phyloP scores from a whole-genome alignment of 2,113 vertebrate genomes.

The Chionomys nivalis region DNA sequence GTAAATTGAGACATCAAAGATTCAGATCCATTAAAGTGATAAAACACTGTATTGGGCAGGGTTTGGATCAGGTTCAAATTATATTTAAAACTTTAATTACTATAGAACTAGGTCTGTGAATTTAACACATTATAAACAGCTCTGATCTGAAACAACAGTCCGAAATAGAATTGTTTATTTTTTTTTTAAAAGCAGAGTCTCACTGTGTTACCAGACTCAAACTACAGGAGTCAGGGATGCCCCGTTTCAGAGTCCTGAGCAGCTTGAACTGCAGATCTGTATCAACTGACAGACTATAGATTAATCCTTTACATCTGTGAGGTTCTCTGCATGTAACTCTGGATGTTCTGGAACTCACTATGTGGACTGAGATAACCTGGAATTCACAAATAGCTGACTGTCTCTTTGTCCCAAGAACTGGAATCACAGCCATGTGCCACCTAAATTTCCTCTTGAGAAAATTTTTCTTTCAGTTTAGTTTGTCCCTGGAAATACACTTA shows the following conservation, averaged over 20 bases:
- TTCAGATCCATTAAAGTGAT: not conserved
- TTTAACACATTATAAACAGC: rapidly evolving
- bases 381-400: not conserved
- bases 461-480: not conserved
- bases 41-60: not conserved
- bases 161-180: not conserved
- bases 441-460: not conserved
- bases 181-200: not conserved
- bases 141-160: not conserved
- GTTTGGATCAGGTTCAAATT: not conserved
- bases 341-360: not conserved
- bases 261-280: not conserved
- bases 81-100: not conserved
- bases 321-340: no score
- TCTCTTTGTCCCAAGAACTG: not conserved
- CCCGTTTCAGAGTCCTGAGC: not conserved
- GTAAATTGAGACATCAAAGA: not conserved
- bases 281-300: not conserved
- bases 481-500: not conserved
- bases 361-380: not conserved
- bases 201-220: not conserved
- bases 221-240: not conserved
- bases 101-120: not conserved
- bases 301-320: not conserved
- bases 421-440: not conserved